Evolutionary conservation across 2,888 invertebrate species (phyloP).

Genomic region (Plebejus melissa): DNA sequence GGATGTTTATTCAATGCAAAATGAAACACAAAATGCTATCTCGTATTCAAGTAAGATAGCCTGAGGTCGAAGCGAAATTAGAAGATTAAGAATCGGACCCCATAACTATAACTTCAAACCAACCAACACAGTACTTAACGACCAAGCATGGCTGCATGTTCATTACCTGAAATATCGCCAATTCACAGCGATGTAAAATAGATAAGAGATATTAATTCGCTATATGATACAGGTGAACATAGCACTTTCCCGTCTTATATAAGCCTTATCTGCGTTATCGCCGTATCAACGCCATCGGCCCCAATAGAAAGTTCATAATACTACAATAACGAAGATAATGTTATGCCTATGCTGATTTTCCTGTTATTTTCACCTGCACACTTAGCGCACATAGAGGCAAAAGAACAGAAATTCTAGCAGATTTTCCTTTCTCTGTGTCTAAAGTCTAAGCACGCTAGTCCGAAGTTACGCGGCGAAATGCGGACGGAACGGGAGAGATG

Average conservation of each 20-base stretch:
- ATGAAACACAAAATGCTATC: too few species aligned
- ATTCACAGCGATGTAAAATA: not conserved
- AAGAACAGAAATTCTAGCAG: too few species aligned
- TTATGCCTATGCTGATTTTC: not conserved
- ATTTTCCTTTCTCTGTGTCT: too few species aligned
- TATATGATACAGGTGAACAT: not conserved
- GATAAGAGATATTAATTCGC: not conserved
- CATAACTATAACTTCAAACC: not conserved
- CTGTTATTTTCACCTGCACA: not conserved
- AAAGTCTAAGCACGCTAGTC: too few species aligned
- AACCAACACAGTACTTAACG: not conserved
- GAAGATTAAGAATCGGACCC: not conserved
- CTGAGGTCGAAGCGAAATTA: not conserved
- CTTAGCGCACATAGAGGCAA: not conserved
- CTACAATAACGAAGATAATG: not conserved
- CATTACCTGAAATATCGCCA: not conserved
- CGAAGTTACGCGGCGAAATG: too few species aligned
- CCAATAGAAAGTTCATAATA: constrained; percentile 9
- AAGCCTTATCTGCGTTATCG: not conserved
- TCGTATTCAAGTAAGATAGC: too few species aligned
- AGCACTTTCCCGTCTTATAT: not conserved
- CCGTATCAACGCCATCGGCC: not conserved
- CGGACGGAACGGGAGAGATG: too few species aligned
- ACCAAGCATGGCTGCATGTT: not conserved
- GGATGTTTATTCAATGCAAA: too few species aligned